Evolutionary conservation across 1,140 invertebrate species (phyloP), one percentile per base, ranked within the genome.

Genomic region (Thaumetopoea pityocampa): DNA sequence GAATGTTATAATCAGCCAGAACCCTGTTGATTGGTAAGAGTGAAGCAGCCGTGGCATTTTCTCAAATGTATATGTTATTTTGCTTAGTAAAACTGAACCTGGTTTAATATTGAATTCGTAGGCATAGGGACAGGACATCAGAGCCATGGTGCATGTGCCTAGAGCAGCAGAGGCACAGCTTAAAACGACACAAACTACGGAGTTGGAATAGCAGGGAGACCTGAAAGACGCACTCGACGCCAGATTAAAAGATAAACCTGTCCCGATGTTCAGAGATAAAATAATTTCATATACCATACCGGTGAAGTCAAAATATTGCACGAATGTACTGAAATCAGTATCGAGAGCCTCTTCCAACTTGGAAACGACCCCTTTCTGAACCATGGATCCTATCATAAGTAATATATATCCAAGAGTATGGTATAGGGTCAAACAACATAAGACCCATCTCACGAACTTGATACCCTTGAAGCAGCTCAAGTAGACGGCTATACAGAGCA

Each of bases 41-140:
- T 49, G 45, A 3, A 82, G 19, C 10, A 79, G 34, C 37, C 62
- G 47, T n/a, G 78, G 73, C 22, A 67, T 48, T 46, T 65, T 78
- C 36, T 78, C 78, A 42, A 69, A 80, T 4, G 59, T 16, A 17
- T 64, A 28, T 5, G 59, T 48, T 17, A 79, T 58, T 0, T 41
- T 53, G 3, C 45, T 22, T 19, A 57, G 56, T 1, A 68, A 37
- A 9, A 71, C 32, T 3, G 14, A 32, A 1, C 36, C 37, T 1
- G 71, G 44, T 5, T 37, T 23, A 4, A 50, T 48, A 5, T 37
- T 43, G 26, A 67, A 64, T 9, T 49, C 50, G 26, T 54, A 71
- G 5, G 67, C 56, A 17, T 73, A 79, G 0, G 79, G 73, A 36
- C 79, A 79, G 15, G 34, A 27, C 63, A 79, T 68, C 66, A 79